Percentiles rank a stretch among this genome's conserved stretches.
Conservation (phyloP, 1,140 invertebrate species). For the Contarinia nasturtii region DNA sequence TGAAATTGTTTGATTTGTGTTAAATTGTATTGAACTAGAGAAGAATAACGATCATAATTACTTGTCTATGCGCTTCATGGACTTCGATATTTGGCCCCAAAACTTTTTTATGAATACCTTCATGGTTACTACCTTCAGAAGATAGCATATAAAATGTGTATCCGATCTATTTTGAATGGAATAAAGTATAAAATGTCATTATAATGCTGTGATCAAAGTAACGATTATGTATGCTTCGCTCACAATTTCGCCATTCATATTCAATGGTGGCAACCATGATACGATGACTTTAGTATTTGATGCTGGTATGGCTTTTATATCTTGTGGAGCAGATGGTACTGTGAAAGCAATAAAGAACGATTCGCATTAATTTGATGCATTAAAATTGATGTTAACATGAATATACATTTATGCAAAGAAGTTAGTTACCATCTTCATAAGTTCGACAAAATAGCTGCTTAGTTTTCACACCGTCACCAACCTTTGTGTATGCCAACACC, state of each 20-base stretch:
- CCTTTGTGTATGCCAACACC: slow-evolving; percentile 68
- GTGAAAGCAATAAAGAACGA: slow-evolving; percentile 10
- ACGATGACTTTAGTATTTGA: slow-evolving; percentile 68
- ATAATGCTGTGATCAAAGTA: too few species aligned
- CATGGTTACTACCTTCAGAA: slow-evolving; percentile 50
- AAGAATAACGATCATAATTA: neutral
- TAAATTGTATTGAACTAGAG: neutral
- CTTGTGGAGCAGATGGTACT: slow-evolving; percentile 70
- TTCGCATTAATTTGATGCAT: slow-evolving; percentile 1
- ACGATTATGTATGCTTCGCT: slow-evolving; percentile 7
- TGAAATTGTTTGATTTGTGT: neutral
- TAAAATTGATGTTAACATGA: too few species aligned
- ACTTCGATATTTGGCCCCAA: slow-evolving; percentile 39
- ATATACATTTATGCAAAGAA: neutral
- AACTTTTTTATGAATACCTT: slow-evolving; percentile 48
- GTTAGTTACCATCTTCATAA: slow-evolving; percentile 62
- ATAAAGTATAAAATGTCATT: too few species aligned
- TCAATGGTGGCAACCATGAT: slow-evolving; percentile 62
- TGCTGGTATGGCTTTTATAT: slow-evolving; percentile 72
- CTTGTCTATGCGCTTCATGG: slow-evolving; percentile 48
- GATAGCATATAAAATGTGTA: slow-evolving; percentile 68
- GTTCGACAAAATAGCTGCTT: slow-evolving; percentile 71
- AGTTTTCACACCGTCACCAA: slow-evolving; percentile 72
- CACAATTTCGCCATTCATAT: slow-evolving; percentile 54
- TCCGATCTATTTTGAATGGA: slow-evolving; percentile 27